Percentiles rank a stretch among this genome's conserved stretches.
phyloP scores from a whole-genome alignment of 2,888 invertebrate genomes.

The Hypomecis punctinalis region DNA sequence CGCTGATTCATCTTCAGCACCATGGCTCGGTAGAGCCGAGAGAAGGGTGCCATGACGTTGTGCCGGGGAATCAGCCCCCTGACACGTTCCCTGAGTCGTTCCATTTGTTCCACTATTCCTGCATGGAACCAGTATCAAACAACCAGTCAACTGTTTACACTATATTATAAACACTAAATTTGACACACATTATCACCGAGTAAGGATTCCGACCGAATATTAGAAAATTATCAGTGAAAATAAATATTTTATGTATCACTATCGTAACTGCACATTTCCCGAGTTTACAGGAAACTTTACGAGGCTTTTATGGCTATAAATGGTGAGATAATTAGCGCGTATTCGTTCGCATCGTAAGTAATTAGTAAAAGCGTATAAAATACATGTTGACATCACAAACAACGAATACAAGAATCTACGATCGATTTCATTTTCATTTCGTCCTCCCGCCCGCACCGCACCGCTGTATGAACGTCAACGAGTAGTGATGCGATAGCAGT shows the following conservation, averaged over 20 bases:
- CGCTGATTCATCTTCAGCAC: slow-evolving; percentile 81
- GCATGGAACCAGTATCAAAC: slow-evolving; percentile 42
- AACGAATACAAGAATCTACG: slow-evolving; percentile 60
- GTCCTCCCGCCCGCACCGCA: slow-evolving; percentile 27
- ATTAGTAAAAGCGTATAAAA: slow-evolving; percentile 44
- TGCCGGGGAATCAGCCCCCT: slow-evolving; percentile 46
- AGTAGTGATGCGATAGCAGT: not conserved
- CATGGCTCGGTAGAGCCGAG: slow-evolving; percentile 77
- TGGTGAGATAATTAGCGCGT: slow-evolving; percentile 31
- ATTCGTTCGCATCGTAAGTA: slow-evolving; percentile 32
- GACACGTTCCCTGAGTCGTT: slow-evolving; percentile 18
- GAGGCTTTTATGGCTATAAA: slow-evolving; percentile 33
- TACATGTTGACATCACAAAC: slow-evolving; percentile 75
- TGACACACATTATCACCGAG: slow-evolving; percentile 82
- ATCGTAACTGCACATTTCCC: slow-evolving; percentile 38
- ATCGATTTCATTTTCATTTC: slow-evolving; percentile 55
- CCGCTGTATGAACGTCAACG: slow-evolving; percentile 4
- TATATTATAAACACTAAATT: slow-evolving; percentile 72
- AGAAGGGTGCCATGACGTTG: slow-evolving; percentile 75
- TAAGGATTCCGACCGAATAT: slow-evolving; percentile 47
- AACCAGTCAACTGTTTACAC: slow-evolving; percentile 57
- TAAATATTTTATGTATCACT: slow-evolving; percentile 36
- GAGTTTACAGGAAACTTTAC: slow-evolving; percentile 35
- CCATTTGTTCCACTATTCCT: slow-evolving; percentile 20
- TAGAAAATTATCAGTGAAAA: slow-evolving; percentile 45